Evolutionary conservation across 2,888 invertebrate genomes (phyloP).

Genomic region (Copidosoma aretas): DNA sequence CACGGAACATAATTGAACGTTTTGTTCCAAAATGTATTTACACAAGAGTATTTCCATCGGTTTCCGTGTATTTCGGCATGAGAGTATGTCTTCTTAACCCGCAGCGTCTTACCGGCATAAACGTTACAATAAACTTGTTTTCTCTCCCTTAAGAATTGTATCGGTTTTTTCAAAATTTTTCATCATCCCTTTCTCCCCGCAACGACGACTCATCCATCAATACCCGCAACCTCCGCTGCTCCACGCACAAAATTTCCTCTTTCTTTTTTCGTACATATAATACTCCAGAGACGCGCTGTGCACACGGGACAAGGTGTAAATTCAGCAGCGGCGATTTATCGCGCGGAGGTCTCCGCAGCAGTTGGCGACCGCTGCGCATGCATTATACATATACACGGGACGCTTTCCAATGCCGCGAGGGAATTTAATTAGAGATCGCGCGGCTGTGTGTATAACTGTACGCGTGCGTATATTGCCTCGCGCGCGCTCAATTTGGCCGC

Average conservation of each 20-base stretch:
- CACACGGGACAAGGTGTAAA: constrained; percentile 14
- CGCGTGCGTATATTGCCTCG: background rate
- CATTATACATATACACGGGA: no score
- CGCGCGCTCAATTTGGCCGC: background rate
- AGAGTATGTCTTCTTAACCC: no score
- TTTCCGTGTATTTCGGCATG: no score
- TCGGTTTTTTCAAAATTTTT: no score
- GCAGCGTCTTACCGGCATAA: no score
- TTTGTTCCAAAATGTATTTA: no score
- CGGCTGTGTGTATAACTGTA: constrained; percentile 2
- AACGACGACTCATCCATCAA: constrained; percentile 8
- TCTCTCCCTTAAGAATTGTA: no score
- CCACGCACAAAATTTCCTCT: no score
- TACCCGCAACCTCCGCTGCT: background rate
- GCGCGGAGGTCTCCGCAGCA: constrained; percentile 5
- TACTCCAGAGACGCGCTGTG: background rate
- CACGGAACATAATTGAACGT: no score
- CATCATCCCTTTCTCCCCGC: no score
- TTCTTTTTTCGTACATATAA: background rate
- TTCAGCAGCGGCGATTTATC: constrained; percentile 18
- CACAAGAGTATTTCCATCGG: no score
- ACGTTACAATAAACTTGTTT: no score
- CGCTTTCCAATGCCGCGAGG: constrained; percentile 4
- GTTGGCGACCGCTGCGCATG: constrained; percentile 22
- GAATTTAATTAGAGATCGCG: constrained; percentile 29